Evolutionary conservation across 2,797 vertebrate species (phyloP).

Genomic region (Coregonus ussuriensis): DNA sequence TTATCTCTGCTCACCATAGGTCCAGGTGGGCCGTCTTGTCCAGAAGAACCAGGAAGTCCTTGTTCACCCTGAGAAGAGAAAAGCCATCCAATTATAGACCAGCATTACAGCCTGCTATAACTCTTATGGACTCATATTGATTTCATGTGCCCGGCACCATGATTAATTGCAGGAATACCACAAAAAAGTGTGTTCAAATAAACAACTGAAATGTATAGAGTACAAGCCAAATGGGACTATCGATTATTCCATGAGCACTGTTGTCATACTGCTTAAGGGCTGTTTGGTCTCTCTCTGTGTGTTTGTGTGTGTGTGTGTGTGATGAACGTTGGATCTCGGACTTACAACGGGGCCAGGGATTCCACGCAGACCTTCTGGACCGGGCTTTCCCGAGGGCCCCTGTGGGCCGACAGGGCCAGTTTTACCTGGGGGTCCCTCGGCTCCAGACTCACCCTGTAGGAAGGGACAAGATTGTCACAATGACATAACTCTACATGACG

Average conservation of each 20-base stretch:
- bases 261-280: slow-evolving; percentile 48
- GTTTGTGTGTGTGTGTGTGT: slow-evolving; percentile 10
- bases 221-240: slow-evolving; percentile 63
- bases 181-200: slow-evolving; percentile 63
- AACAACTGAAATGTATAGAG: slow-evolving; percentile 63
- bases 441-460: slow-evolving; percentile 88
- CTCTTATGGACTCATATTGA: slow-evolving; percentile 65
- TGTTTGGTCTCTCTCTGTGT: slow-evolving; percentile 29
- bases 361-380: slow-evolving; percentile 93
- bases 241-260: slow-evolving; percentile 70
- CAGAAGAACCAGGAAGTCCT: slow-evolving; percentile 87
- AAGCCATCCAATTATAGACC: slow-evolving; percentile 63
- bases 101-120: slow-evolving; percentile 64
- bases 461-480: not conserved
- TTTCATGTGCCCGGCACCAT: slow-evolving; percentile 57
- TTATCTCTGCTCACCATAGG: slow-evolving; percentile 81
- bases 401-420: slow-evolving; percentile 97
- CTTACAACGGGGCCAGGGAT: slow-evolving; percentile 97
- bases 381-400: slow-evolving; percentile 92
- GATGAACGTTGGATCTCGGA: slow-evolving; percentile 20
- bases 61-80: slow-evolving; percentile 86
- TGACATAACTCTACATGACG: not conserved
- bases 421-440: slow-evolving; percentile 93
- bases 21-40: slow-evolving; percentile 92
- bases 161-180: slow-evolving; percentile 67